Evolutionary conservation across 2,888 invertebrate genomes (phyloP).

Genomic region (Drosophila nigritarsus): DNA sequence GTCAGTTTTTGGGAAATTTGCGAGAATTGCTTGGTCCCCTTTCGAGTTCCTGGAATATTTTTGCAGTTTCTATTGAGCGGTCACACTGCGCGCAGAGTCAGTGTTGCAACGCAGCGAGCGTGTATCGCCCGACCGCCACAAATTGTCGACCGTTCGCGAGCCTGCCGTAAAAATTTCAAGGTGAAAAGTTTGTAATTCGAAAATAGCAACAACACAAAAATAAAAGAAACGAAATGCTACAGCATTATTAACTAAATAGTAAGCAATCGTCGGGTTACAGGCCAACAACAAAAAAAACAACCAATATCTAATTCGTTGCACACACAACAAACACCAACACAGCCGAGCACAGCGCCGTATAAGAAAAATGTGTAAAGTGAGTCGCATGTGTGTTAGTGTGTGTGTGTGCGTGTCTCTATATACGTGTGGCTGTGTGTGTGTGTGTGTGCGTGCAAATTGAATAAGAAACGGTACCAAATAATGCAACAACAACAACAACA

Average conservation of each 20-base stretch:
- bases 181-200: slow-evolving; percentile 72
- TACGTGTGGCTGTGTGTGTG: slow-evolving; percentile 36
- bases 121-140: slow-evolving; percentile 61
- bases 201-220: slow-evolving; percentile 64
- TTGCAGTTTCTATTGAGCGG: slow-evolving; percentile 25
- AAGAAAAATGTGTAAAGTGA: slow-evolving; percentile 72
- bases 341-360: slow-evolving; percentile 35
- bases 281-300: slow-evolving; percentile 1
- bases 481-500: slow-evolving; percentile 51
- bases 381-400: slow-evolving; percentile 55
- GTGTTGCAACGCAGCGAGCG: slow-evolving; percentile 51
- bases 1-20: background rate
- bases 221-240: slow-evolving; percentile 10
- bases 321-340: slow-evolving; percentile 40
- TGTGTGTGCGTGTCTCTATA: slow-evolving; percentile 51
- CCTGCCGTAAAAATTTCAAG: slow-evolving; percentile 75
- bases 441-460: slow-evolving; percentile 74
- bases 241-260: slow-evolving; percentile 43
- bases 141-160: slow-evolving; percentile 61
- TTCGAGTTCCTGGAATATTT: slow-evolving; percentile 13
- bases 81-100: slow-evolving; percentile 43
- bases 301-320: slow-evolving; percentile 24
- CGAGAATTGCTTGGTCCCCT: background rate
- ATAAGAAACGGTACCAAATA: slow-evolving; percentile 76
- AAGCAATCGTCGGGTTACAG: slow-evolving; percentile 42